phyloP scores from a whole-genome alignment of 2,113 vertebrate species.

The Pelmatolapia mariae region DNA sequence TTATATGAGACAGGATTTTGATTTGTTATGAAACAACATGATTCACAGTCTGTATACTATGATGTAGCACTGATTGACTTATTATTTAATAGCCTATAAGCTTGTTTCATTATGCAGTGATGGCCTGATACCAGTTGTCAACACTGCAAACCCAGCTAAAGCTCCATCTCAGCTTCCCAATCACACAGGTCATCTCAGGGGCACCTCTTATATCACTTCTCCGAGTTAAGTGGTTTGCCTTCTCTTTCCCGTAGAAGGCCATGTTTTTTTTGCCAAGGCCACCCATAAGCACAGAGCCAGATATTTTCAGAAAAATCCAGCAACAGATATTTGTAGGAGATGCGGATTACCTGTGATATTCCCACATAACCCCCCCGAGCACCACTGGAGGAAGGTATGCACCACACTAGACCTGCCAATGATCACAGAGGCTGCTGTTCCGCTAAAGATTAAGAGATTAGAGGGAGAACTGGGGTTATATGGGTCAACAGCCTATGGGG shows the following conservation, averaged over 20 bases:
- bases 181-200: constrained; percentile 3
- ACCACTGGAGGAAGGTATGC: constrained; percentile 38
- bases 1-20: not conserved
- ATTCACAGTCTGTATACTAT: not conserved
- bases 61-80: not conserved
- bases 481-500: constrained; percentile 14
- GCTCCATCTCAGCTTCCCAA: not conserved
- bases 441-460: constrained; percentile 62
- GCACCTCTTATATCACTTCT: constrained; percentile 4
- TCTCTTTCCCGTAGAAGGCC: constrained; percentile 12
- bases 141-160: not conserved
- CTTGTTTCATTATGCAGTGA: not conserved
- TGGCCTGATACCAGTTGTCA: not conserved
- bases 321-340: constrained; percentile 36
- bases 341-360: constrained; percentile 51
- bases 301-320: constrained; percentile 28
- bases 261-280: not conserved
- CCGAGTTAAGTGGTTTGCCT: not conserved
- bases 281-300: not conserved
- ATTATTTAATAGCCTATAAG: not conserved
- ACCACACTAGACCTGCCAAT: constrained; percentile 26
- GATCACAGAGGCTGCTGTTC: constrained; percentile 60
- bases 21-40: not conserved
- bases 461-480: constrained; percentile 14
- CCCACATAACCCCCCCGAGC: constrained; percentile 9